Evolutionary conservation across 2,113 vertebrate species (phyloP), one percentile per base, ranked within the genome.

Genomic region (Pelmatolapia mariae): DNA sequence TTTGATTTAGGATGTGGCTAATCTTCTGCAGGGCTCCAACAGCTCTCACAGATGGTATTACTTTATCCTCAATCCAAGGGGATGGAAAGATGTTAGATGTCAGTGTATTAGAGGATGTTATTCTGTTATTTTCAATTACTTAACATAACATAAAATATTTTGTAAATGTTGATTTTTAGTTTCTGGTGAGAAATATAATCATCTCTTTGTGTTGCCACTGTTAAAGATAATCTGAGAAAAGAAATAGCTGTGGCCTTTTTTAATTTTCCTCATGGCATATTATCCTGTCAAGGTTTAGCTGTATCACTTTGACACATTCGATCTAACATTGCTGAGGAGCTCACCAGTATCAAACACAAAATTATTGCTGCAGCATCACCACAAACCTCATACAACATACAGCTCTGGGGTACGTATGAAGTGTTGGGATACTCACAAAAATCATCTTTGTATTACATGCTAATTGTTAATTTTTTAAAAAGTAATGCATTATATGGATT

Each of bases 1-100:
- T 89, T 91, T 94, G 95, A 95, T 95, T 95, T 94, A 95, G 83
- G 85, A 83, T 19, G 22, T 87, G 90, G 83, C 88, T 93, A 66
- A 91, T 89, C 73, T 73, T 66, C 78, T 90, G 84, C 76, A 88
- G 45, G 33, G 33, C 61, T 52, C 68, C 5, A 56, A 56, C 80
- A n/a, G 59, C 84, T 85, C 80, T 66, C 85, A 36, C 16, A n/a
- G 71, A 78, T 71, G 53, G n/a, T 26, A 45, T 43, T 52, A 63
- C 59, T 81, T 63, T 5, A 71, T 61, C 10, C 10, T 31, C 6
- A 10, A 81, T 40, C 38, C 31, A 10, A 50, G 26, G 57, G 26
- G 19, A 88, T 45, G 10, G 40, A 53, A 80, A 13, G 38, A 79
- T 16, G 22, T 56, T 66, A 81, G 12, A 59, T 73, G 15, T 18